Base-by-base conservation (phyloP, 1,140 invertebrate species). In the Drosophila aff. region DNA sequence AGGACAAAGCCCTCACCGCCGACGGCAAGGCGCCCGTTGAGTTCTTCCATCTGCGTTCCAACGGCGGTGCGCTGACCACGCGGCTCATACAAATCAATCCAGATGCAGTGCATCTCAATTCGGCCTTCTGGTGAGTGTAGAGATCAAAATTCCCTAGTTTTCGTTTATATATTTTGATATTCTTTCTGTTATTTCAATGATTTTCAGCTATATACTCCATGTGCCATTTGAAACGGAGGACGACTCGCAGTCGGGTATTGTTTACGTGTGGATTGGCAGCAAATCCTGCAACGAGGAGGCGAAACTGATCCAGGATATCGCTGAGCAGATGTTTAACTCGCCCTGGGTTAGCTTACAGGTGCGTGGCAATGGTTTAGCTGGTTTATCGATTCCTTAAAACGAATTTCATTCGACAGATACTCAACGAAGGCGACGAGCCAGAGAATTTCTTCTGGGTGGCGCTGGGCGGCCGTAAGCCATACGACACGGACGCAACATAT, bases 391-490 rank as follows among this genome's bases (percentile, higher is more conserved):
- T n/a, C 0, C 15, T 49, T n/a, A 49, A 49, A 10, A 9, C 15
- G 10, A 13, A 16, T 49, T 10, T 16, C 23, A 23, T 26, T 23
- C 23, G 23, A 4, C 21, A 96, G 94, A 96, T 98, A 16, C 93
- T 99, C 49, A 97, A 96, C 80, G 99, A 99, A 95, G 98, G 99
- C 36, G 97, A 99, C 92, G 99, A 99, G 93, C 98, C 99, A 4
- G 98, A 99, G 91, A 99, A 99, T 92, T 99, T 99, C 94, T 99
- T 99, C 93, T 99, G 99, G 99, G 96, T 99, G 47, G 98, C 96
- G 26, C 94, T 99, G 13, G 98, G 98, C 61, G 98, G 98, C 1
- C 96, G 96, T 76, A 99, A 99, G 93, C 95, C 96, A 0, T 99
- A 99, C 92, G 98, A 99, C 26, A 95, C 95, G 55, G 96, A 98